Percentiles rank a stretch among this genome's conserved stretches.
Evolutionary conservation across 2,888 invertebrate genomes (phyloP).

Genomic region (Drosophila hamatofila): DNA sequence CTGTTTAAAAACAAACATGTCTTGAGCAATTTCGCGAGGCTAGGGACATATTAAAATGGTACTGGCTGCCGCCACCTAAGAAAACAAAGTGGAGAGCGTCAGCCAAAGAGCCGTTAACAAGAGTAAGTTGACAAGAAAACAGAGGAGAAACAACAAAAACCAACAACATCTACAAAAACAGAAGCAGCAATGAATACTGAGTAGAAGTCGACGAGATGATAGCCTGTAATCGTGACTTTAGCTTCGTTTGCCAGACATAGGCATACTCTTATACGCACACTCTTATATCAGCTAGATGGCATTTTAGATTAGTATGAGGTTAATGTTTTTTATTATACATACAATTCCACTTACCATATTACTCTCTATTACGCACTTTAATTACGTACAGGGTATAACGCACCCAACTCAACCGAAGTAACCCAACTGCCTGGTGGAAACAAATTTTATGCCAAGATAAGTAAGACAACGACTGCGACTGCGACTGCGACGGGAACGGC

Average conservation of each 20-base stretch:
- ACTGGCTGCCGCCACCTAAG: slow-evolving; percentile 66
- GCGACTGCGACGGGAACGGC: slow-evolving; percentile 40
- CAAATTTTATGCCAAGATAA: slow-evolving; percentile 83
- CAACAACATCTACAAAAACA: slow-evolving; percentile 22
- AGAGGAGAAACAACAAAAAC: slow-evolving; percentile 40
- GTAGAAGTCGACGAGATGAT: background rate
- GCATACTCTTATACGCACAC: background rate
- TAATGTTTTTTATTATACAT: background rate
- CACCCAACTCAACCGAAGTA: slow-evolving; percentile 34
- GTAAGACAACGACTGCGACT: slow-evolving; percentile 60
- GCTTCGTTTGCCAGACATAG: too few relatives aligned
- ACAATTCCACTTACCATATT: too few relatives aligned
- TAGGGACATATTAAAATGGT: slow-evolving; percentile 78
- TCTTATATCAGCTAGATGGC: background rate
- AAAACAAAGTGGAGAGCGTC: slow-evolving; percentile 61
- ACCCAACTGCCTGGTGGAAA: slow-evolving; percentile 65
- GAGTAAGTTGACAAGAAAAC: slow-evolving; percentile 71
- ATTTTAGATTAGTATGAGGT: background rate
- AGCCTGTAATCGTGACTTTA: background rate
- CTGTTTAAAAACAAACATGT: slow-evolving; percentile 80
- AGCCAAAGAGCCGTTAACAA: slow-evolving; percentile 74
- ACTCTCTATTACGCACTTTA: background rate
- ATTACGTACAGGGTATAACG: slow-evolving; percentile 6
- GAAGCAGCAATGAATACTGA: background rate
- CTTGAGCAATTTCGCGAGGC: slow-evolving; percentile 79